Percentiles rank a stretch among this genome's conserved stretches.
Conservation (phyloP, 2,888 invertebrate genomes). For the Fragum sueziense region DNA sequence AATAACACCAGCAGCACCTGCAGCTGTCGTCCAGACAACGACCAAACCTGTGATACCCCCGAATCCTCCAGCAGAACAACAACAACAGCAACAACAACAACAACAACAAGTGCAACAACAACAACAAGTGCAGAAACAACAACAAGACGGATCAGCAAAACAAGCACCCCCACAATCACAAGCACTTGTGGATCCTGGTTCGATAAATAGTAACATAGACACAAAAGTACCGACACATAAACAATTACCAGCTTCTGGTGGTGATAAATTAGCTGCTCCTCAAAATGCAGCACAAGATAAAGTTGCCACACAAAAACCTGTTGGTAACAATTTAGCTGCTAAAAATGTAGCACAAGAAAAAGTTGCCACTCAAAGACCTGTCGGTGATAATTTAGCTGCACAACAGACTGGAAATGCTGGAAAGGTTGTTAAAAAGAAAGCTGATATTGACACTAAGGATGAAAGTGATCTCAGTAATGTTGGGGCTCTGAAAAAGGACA, state of each 20-base stretch:
- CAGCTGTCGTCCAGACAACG: neutral
- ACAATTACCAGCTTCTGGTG: neutral
- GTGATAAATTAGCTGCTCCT: neutral
- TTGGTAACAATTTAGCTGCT: neutral
- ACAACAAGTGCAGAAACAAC: neutral
- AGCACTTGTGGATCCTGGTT: neutral
- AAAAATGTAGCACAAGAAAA: neutral
- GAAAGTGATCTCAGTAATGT: neutral
- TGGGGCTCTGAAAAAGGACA: neutral
- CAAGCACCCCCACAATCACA: neutral
- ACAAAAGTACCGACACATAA: neutral
- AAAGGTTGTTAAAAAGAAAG: neutral
- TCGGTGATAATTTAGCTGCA: neutral
- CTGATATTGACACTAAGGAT: neutral
- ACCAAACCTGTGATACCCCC: neutral
- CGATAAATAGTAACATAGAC: neutral
- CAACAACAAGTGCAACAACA: neutral
- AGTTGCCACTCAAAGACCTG: neutral
- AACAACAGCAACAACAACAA: neutral
- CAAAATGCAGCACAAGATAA: neutral
- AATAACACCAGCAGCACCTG: slow-evolving; percentile 34
- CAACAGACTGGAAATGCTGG: neutral
- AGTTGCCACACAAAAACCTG: neutral
- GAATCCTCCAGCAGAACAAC: neutral
- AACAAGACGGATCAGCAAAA: neutral